Base-by-base conservation (phyloP, 1,140 invertebrate species). In the Danaus plexippus region DNA sequence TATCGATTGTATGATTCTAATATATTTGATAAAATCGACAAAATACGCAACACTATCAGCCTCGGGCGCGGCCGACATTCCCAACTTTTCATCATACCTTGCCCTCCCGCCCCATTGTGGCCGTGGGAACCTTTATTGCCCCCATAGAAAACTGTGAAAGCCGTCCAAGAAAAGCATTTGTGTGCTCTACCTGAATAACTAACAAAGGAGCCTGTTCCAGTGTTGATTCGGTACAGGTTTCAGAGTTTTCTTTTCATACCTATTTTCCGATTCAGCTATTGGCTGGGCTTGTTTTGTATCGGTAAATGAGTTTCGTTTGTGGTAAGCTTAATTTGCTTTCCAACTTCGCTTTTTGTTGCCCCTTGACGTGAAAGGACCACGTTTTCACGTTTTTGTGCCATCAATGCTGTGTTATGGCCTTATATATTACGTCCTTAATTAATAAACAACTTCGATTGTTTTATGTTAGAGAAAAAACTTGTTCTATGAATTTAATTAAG, bases 121-220 rank as follows among this genome's bases (percentile, higher is more conserved):
- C 80, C 83, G 83, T 79, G 77, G 72, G 73, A 84, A 81, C 80
- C 80, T 84, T 86, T 86, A 86, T 86, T 86, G 69, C 78, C 80
- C 64, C 75, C 75, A 86, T 86, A 84, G 80, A 86, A 84, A 84
- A 76, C 69, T 70, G 73, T 82, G 79, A 83, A 86, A 79, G 75
- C 75, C 70, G 73, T 63, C 69, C 78, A 82, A 85, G 78, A 80
- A 85, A 86, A 80, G 75, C 80, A 75, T 82, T 86, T 85, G 82
- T 85, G 77, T 67, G 72, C 69, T 63, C 54, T 62, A 63, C 63
- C 63, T 82, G 75, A 80, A 82, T 85, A 64, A 74, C 76, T 77
- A 69, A 85, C 80, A 83, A 83, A 80, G 72, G 69, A 66, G 52
- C 72, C 57, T 51, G 73, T 78, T 78, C 77, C 78, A 77, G 77